Evolutionary conservation across 2,113 vertebrate species (phyloP).

Genomic region (Lamprologus lemairii): DNA sequence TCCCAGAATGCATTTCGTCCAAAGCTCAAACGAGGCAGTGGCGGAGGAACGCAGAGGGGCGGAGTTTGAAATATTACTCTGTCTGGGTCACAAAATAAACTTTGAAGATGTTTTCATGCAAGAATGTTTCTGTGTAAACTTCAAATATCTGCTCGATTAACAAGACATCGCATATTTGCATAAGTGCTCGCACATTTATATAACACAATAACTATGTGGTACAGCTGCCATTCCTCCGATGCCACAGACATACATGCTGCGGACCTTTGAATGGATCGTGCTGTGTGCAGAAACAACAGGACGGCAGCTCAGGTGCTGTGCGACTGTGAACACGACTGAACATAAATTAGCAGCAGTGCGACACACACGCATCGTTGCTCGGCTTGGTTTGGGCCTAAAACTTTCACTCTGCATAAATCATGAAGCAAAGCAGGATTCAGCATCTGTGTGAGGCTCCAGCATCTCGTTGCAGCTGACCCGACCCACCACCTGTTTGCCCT

Average conservation of each 20-base stretch:
- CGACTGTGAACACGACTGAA: not conserved
- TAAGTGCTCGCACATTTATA: not conserved
- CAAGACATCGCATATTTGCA: not conserved
- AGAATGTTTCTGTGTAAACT: not conserved
- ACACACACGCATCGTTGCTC: not conserved
- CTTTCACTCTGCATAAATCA: not conserved
- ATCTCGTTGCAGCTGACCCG: not conserved
- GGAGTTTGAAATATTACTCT: not conserved
- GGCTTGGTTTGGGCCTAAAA: not conserved
- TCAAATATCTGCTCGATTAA: not conserved
- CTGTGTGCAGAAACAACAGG: not conserved
- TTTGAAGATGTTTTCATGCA: rapidly evolving
- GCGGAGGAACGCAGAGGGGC: not conserved
- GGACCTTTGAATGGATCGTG: not conserved
- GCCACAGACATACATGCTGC: not conserved
- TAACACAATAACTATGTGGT: not conserved
- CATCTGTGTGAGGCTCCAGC: not conserved
- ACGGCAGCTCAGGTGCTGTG: not conserved
- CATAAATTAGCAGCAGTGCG: not conserved
- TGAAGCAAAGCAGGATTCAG: not conserved
- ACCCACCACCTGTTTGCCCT: not conserved
- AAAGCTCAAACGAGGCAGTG: not conserved
- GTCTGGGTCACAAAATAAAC: not conserved
- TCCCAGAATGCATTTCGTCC: rapidly evolving
- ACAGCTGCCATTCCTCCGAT: not conserved